Conservation (phyloP, 2,888 invertebrate species). For the Clistopyga incitator region DNA sequence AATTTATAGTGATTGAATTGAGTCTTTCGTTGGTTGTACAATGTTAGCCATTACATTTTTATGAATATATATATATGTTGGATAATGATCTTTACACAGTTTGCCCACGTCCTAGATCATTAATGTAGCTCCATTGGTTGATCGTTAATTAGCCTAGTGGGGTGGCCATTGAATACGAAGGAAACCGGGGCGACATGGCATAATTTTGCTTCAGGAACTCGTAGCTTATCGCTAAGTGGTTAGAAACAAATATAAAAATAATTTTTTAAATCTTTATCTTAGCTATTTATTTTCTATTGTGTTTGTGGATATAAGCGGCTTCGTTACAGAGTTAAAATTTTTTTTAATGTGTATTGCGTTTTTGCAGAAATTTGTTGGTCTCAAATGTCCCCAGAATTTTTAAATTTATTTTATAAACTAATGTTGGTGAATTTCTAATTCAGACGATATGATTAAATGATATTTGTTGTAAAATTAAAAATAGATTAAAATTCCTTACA, state of each 20-base stretch:
- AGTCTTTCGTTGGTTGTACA: no score
- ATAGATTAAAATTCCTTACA: no score
- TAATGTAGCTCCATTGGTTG: not conserved
- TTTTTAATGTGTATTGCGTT: no score
- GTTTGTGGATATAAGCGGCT: not conserved
- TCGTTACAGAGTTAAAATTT: no score
- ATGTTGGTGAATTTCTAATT: no score
- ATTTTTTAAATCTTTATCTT: not conserved
- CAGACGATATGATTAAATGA: no score
- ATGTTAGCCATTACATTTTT: not conserved
- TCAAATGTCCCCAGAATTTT: no score
- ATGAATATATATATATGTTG: no score
- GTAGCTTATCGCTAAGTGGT: not conserved
- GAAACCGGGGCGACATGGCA: not conserved
- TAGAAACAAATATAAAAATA: not conserved
- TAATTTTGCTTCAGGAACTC: not conserved
- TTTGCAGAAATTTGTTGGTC: no score
- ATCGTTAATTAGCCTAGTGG: slow-evolving; percentile 20
- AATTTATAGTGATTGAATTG: no score
- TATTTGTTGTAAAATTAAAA: no score
- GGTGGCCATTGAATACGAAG: not conserved
- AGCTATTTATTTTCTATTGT: not conserved
- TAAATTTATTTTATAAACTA: no score
- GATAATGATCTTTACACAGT: slow-evolving; percentile 29
- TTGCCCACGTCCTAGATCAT: slow-evolving; percentile 15